Evolutionary conservation across 2,797 vertebrate species (phyloP), one percentile per base, ranked within the genome.

Genomic region (Coreius guichenoti): DNA sequence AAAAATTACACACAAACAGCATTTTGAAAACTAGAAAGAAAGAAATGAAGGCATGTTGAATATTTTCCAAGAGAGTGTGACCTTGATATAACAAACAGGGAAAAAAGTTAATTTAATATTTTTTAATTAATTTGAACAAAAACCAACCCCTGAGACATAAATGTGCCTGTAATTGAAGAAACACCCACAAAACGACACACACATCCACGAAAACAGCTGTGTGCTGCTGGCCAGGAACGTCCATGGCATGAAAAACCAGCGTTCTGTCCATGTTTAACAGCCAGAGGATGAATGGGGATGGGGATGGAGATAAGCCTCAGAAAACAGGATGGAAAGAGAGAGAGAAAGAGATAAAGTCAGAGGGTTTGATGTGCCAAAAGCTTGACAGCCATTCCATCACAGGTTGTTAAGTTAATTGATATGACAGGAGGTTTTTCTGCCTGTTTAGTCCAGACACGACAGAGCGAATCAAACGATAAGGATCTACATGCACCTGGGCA

Each of bases 341-440:
- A 45, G 33, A 56, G 31, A 36, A 49, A 73, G 43, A 61, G 70
- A 74, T 65, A 86, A 36, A 68, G 80, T 74, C 45, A 33, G 31
- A 29, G 21, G 54, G 39, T 84, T 82, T 89, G 80, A 91, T 88
- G 89, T 81, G 88, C 92, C 91, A 69, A 90, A 65, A 92, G 91
- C 91, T 85, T 81, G 81, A 91, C 90, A 86, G 80, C 87, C 65
- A 39, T 90, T 93, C 91, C 85, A 91, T 95, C 93, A 93, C 81
- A 87, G 43, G 26, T 86, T 84, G 89, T 83, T 80, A 86, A 92
- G 81, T 89, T 94, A 91, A 93, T 93, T 91, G 90, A 92, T 91
- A 84, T 93, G 93, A 94, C 93, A 90, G 89, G 87, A 87, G 67
- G 39, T 87, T 85, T 91, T 91, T 90, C 91, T 92, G 93, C 92